These are phyloP conservation scores for Natator depressus DNA, from an alignment of 2,113 vertebrate genomes.

Conservation along the genomic window DNA sequence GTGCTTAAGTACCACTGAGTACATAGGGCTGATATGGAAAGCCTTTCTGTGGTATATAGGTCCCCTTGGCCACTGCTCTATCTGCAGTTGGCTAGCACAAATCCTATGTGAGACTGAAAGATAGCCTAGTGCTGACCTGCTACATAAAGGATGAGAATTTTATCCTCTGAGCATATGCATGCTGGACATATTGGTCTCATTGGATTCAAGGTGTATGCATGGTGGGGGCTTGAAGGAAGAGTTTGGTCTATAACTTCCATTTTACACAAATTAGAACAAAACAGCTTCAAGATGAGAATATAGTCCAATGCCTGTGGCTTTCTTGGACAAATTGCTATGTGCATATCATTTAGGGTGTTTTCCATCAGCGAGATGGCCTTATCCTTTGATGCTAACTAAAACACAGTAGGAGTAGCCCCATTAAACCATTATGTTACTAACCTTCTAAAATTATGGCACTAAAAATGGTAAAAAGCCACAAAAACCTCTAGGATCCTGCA, in stretches of 20 bases:
- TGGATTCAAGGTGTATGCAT: neutral
- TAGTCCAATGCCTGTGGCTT: conserved; percentile 25
- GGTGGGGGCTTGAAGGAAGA: neutral
- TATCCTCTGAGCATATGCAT: neutral
- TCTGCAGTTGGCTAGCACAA: neutral
- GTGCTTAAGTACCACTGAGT: neutral
- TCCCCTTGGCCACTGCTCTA: neutral
- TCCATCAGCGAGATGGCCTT: conserved; percentile 26
- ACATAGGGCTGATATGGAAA: neutral
- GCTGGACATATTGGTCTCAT: neutral
- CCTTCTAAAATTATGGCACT: conserved; percentile 42
- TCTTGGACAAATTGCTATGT: neutral
- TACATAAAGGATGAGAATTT: neutral
- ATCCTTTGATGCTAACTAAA: conserved; percentile 54
- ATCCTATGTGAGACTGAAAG: neutral
- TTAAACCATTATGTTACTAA: conserved; percentile 41
- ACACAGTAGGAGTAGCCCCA: conserved; percentile 61
- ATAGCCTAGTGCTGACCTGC: neutral
- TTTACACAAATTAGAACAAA: conserved; percentile 20
- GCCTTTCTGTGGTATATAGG: neutral
- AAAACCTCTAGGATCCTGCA: conserved; percentile 42
- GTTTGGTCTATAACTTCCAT: conserved; percentile 3
- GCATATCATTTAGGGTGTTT: conserved; percentile 50
- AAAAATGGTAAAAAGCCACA: conserved; percentile 21
- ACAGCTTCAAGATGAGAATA: conserved; percentile 14